A percentile compares a stretch with the other conserved stretches of the same genome.
phyloP scores from a whole-genome alignment of 2,113 vertebrate species.

The Archilochus colubris region DNA sequence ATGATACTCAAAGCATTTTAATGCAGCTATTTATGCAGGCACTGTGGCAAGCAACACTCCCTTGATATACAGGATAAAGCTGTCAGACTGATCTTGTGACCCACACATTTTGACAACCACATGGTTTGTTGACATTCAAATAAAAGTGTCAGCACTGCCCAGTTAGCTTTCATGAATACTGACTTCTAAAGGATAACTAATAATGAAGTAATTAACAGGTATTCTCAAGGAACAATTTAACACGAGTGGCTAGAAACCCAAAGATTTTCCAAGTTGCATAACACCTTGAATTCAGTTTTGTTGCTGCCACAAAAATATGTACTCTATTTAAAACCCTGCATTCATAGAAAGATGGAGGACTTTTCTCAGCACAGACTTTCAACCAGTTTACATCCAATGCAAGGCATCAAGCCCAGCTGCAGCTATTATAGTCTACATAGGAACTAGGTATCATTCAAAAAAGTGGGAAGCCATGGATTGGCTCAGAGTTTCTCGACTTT shows the following conservation, averaged over 20 bases:
- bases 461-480: background rate
- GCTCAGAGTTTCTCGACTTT: background rate
- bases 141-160: background rate
- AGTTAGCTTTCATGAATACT: background rate
- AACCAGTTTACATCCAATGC: background rate
- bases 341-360: background rate
- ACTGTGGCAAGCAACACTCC: background rate
- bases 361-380: background rate
- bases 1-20: background rate
- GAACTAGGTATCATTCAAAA: background rate
- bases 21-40: background rate
- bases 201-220: conserved; percentile 48
- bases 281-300: background rate
- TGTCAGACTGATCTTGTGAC: background rate
- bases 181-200: conserved; percentile 10
- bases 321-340: background rate
- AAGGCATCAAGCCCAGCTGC: background rate
- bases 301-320: background rate
- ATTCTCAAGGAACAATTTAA: conserved; percentile 26
- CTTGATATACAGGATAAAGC: background rate
- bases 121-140: background rate
- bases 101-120: background rate
- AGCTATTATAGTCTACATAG: background rate
- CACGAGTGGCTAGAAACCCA: background rate
- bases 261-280: background rate